Evolutionary conservation across 2,888 invertebrate species (phyloP).

Genomic region (Pseudeuparius sepicola): DNA sequence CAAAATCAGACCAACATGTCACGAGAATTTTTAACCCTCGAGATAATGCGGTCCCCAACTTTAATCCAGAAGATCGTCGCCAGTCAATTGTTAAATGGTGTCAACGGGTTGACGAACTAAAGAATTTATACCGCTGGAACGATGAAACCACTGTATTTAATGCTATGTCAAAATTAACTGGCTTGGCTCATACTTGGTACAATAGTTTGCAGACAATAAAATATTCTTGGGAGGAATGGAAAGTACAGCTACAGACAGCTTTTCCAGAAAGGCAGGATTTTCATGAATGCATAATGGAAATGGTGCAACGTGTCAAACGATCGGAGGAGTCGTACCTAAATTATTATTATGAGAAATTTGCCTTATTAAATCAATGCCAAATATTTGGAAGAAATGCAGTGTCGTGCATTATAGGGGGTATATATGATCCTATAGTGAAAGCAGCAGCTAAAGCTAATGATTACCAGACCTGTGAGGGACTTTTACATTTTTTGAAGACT

Average conservation of each 20-base stretch:
- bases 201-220: slow-evolving; percentile 17
- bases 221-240: slow-evolving; percentile 22
- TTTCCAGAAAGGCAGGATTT: slow-evolving; percentile 18
- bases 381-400: slow-evolving; percentile 19
- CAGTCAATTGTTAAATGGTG: slow-evolving; percentile 13
- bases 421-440: slow-evolving; percentile 8
- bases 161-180: slow-evolving; percentile 24
- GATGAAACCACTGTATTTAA: slow-evolving; percentile 20
- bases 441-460: slow-evolving; percentile 16
- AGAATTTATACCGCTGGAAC: slow-evolving; percentile 12
- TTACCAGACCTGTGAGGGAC: slow-evolving; percentile 12
- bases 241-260: slow-evolving; percentile 19
- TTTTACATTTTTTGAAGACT: slow-evolving; percentile 13
- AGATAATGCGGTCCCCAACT: slow-evolving; percentile 9
- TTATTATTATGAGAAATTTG: slow-evolving; percentile 19
- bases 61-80: slow-evolving; percentile 12
- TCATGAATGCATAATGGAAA: slow-evolving; percentile 10
- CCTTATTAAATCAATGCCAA: slow-evolving; percentile 17
- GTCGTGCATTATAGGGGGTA: too few species aligned
- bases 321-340: slow-evolving; percentile 15
- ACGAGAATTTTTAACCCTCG: too few species aligned
- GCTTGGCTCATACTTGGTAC: slow-evolving; percentile 23
- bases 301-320: slow-evolving; percentile 15
- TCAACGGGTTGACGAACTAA: slow-evolving; percentile 15
- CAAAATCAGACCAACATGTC: too few species aligned